Conservation (phyloP, 2,888 invertebrate species). For the Agrotis exclamationis region DNA sequence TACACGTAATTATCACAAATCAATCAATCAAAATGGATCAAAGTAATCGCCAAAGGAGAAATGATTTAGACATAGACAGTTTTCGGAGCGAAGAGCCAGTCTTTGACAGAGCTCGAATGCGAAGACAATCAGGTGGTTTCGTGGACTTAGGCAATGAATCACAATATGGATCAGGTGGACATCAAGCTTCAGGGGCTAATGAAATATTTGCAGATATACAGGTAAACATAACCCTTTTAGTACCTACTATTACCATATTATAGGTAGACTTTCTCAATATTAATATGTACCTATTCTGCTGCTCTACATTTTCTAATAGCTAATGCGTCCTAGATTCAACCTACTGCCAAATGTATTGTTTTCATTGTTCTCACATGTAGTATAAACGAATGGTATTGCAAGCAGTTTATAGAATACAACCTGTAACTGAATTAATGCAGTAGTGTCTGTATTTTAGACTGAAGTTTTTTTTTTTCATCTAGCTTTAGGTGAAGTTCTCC, state of each 20-base stretch:
- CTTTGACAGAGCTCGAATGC: slow-evolving; percentile 89
- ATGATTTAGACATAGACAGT: slow-evolving; percentile 85
- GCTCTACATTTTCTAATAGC: slow-evolving; percentile 17
- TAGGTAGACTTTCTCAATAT: slow-evolving; percentile 30
- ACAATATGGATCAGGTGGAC: slow-evolving; percentile 95
- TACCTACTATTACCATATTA: not conserved
- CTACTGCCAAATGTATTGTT: not conserved
- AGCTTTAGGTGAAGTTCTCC: not conserved
- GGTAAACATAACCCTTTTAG: slow-evolving; percentile 85
- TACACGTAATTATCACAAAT: slow-evolving; percentile 42
- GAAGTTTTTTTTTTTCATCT: not conserved
- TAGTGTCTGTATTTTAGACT: not conserved
- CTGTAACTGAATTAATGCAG: not conserved
- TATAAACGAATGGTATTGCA: not conserved
- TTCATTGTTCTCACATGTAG: slow-evolving; percentile 18
- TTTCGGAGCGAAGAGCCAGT: slow-evolving; percentile 86
- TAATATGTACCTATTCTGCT: slow-evolving; percentile 8
- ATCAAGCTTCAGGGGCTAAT: slow-evolving; percentile 96
- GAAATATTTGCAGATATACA: slow-evolving; percentile 98
- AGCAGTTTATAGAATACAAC: not conserved
- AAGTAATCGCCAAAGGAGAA: slow-evolving; percentile 79
- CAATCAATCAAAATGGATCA: slow-evolving; percentile 80
- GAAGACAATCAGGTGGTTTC: slow-evolving; percentile 94
- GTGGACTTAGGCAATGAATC: slow-evolving; percentile 94
- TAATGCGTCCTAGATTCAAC: slow-evolving; percentile 13